phyloP scores from a whole-genome alignment of 2,888 invertebrate species.

The Habroteleia sp. region DNA sequence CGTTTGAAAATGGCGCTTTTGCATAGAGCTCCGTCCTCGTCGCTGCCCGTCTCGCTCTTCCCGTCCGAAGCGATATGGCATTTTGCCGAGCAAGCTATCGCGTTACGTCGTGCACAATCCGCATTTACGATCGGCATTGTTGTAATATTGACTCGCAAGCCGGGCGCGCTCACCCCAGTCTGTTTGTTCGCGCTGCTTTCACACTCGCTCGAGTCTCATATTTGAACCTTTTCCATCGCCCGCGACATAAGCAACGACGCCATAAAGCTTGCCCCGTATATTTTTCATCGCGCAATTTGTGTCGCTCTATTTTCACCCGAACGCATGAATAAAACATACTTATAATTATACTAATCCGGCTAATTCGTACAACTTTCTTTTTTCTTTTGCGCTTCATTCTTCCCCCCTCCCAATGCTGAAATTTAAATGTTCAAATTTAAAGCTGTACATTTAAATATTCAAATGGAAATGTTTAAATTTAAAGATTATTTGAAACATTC shows the following conservation, averaged over 20 bases:
- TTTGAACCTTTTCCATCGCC: constrained; percentile 59
- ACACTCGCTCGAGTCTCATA: constrained; percentile 62
- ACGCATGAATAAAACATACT: background rate
- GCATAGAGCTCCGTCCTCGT: constrained; percentile 29
- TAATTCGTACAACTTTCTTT: background rate
- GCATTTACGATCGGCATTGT: constrained; percentile 61
- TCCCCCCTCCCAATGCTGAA: background rate
- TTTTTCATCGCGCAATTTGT: constrained; percentile 34
- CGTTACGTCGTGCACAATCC: constrained; percentile 58
- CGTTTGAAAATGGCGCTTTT: constrained; percentile 44
- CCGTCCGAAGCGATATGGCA: constrained; percentile 51
- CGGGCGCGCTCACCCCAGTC: constrained; percentile 63
- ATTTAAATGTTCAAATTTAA: no score
- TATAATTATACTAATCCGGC: background rate
- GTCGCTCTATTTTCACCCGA: constrained; percentile 12
- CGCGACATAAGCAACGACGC: constrained; percentile 40
- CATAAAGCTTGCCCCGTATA: constrained; percentile 22
- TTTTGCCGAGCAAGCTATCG: constrained; percentile 58
- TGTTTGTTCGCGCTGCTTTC: constrained; percentile 70
- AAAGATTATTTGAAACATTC: no score
- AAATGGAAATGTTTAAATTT: no score
- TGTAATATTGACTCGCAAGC: constrained; percentile 61
- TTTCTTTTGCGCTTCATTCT: background rate
- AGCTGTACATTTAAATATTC: no score
- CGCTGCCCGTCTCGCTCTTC: background rate